Evolutionary conservation across 2,797 vertebrate genomes (phyloP).

Genomic region (Nyctalus aviator): DNA sequence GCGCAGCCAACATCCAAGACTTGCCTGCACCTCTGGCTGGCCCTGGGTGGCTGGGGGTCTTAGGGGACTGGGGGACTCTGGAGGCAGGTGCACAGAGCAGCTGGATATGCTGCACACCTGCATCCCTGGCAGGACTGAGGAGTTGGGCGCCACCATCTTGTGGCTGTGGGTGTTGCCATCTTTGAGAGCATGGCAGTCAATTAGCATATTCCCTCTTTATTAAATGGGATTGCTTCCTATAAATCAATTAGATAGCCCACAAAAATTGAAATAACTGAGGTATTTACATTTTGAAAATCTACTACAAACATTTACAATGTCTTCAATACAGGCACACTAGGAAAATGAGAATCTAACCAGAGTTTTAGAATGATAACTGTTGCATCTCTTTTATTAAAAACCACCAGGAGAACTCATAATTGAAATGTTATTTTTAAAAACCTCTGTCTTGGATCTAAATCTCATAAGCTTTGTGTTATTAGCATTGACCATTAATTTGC

Average conservation of each 20-base stretch:
- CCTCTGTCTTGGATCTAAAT: constrained; percentile 77
- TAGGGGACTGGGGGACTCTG: too few species aligned
- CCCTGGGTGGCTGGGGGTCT: too few species aligned
- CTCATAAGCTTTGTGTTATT: constrained; percentile 81
- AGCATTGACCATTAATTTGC: constrained; percentile 83
- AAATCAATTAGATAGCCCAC: constrained; percentile 44
- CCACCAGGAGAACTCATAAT: constrained; percentile 77
- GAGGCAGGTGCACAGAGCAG: too few species aligned
- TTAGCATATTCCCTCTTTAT: too few species aligned
- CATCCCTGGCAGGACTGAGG: too few species aligned
- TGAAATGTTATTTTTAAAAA: constrained; percentile 77
- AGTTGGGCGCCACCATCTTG: too few species aligned
- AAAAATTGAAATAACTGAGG: constrained; percentile 62
- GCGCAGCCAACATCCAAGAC: too few species aligned
- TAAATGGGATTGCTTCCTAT: constrained; percentile 30
- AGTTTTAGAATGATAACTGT: constrained; percentile 56
- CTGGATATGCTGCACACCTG: too few species aligned
- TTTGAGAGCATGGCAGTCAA: too few species aligned
- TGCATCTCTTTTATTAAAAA: constrained; percentile 80
- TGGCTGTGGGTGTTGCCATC: too few species aligned
- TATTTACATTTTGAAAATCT: constrained; percentile 66
- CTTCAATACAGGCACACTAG: constrained; percentile 52
- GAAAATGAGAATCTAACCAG: constrained; percentile 49
- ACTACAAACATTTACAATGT: constrained; percentile 14
- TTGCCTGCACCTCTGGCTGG: too few species aligned